A percentile compares a stretch with the other conserved stretches of the same genome.
Conservation (phyloP, 2,888 invertebrate genomes). For the Drosophila fulvimacula region DNA sequence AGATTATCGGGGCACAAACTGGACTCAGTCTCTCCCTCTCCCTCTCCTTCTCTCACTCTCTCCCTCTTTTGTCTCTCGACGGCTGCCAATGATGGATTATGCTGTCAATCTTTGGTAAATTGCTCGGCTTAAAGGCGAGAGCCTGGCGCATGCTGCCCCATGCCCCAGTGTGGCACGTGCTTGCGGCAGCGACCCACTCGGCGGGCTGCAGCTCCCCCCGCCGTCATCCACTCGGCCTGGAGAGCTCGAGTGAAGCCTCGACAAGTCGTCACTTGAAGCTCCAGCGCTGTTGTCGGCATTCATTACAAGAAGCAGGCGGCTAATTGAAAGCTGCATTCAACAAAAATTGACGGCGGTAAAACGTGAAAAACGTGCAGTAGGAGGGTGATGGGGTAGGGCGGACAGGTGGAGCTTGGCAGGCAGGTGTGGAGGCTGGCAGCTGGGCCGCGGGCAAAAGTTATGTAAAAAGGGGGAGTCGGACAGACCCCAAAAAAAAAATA, state of each 20-base stretch:
- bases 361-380: conserved; percentile 55
- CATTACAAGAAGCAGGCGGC: conserved; percentile 76
- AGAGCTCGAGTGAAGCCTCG: conserved; percentile 40
- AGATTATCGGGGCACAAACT: conserved; percentile 29
- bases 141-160: conserved; percentile 57
- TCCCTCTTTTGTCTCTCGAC: background rate
- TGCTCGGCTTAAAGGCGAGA: conserved; percentile 65
- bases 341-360: conserved; percentile 62
- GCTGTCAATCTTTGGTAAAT: conserved; percentile 78
- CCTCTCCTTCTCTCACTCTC: background rate
- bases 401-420: conserved; percentile 7
- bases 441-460: conserved; percentile 50
- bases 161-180: conserved; percentile 47
- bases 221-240: background rate
- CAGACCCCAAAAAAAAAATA: conserved; percentile 52
- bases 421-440: conserved; percentile 30
- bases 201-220: background rate
- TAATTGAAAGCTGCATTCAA: conserved; percentile 78
- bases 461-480: conserved; percentile 68
- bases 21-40: background rate
- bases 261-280: conserved; percentile 70
- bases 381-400: background rate
- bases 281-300: conserved; percentile 65
- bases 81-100: conserved; percentile 73
- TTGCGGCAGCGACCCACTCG: conserved; percentile 24